Conservation (phyloP, 2,888 invertebrate genomes). For the Xylocampa areola region DNA sequence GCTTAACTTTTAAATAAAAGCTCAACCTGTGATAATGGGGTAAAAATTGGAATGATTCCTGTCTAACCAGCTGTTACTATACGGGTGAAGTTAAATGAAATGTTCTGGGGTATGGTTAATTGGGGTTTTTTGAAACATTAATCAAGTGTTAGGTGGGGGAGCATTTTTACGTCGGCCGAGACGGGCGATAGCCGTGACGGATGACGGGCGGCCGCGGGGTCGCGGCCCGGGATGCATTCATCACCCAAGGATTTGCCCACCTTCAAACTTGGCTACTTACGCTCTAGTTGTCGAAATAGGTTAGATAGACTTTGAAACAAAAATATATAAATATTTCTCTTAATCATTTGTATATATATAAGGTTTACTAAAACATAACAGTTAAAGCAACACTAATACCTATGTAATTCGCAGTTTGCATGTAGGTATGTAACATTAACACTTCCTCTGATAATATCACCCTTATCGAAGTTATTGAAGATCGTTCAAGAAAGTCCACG, state of each 20-base stretch:
- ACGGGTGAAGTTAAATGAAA: constrained; percentile 81
- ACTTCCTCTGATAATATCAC: constrained; percentile 44
- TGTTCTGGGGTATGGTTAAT: constrained; percentile 82
- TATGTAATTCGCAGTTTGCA: not conserved
- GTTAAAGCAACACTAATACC: too few relatives aligned
- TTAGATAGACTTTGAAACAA: constrained; percentile 4
- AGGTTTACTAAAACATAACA: too few relatives aligned
- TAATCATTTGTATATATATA: too few relatives aligned
- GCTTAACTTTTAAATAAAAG: constrained; percentile 36
- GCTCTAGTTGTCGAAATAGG: constrained; percentile 20
- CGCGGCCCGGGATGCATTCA: constrained; percentile 74
- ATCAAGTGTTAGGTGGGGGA: constrained; percentile 84
- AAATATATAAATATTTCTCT: too few relatives aligned
- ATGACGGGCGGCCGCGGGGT: constrained; percentile 75
- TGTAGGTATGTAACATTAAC: constrained; percentile 31
- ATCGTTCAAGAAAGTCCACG: constrained; percentile 46
- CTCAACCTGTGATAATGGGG: constrained; percentile 61
- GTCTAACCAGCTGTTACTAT: constrained; percentile 71
- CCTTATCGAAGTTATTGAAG: constrained; percentile 46
- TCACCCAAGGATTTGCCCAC: constrained; percentile 68
- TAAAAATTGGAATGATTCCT: constrained; percentile 58
- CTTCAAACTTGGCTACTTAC: constrained; percentile 50
- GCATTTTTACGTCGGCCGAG: constrained; percentile 82
- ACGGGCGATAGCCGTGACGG: constrained; percentile 79
- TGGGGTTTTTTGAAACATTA: constrained; percentile 88